Base-by-base conservation (phyloP, 2,113 vertebrate genomes). In the Ifrita kowaldi region DNA sequence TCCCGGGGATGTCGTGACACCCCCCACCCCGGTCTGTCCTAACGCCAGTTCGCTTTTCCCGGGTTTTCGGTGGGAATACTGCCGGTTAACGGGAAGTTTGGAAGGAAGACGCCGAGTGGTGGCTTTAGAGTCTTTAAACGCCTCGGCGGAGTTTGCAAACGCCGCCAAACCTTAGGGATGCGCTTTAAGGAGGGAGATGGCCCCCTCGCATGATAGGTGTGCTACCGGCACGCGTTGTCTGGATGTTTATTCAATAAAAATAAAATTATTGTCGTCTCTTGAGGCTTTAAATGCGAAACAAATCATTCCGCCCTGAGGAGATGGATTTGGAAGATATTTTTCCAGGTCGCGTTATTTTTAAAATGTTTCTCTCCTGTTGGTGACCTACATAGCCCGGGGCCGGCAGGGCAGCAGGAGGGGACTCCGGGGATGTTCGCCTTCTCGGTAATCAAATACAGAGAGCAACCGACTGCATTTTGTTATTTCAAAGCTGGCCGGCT, bases 381-480 rank as follows among this genome's bases (percentile, higher is more conserved):
- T 95, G 95, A 94, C 94, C 94, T 93, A 92, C 63, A 88, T 93
- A 94, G 79, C 88, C 77, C 41, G 59, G 33, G 75, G 62, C 67
- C 6, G 44, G 8, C 14, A 28, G 33, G 69, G 63, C 35, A 46
- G 60, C 71, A 19, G 55, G 27, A 64, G 42, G 33, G 35, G 50
- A 6, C 44, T 50, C 63, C 26, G 33, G 32, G 19, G 33, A 3
- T 22, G 55, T 71, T 90, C 21, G 28, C 49, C 56, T 59, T 26
- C 46, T n/a, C 28, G 16, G 56, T 59, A 55, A 76, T 35, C 73
- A 17, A 69, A 86, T 18, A n/a, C 27, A 21, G 18, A 42, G 47
- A 18, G 5, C 39, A 42, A 70, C 30, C 6, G 63, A 23, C 50
- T 28, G 35, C 23, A 4, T 52, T 89, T 71, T 55, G 62, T 47